Evolutionary conservation across 2,797 vertebrate genomes (phyloP).

Genomic region (Amphiprion clarkii): DNA sequence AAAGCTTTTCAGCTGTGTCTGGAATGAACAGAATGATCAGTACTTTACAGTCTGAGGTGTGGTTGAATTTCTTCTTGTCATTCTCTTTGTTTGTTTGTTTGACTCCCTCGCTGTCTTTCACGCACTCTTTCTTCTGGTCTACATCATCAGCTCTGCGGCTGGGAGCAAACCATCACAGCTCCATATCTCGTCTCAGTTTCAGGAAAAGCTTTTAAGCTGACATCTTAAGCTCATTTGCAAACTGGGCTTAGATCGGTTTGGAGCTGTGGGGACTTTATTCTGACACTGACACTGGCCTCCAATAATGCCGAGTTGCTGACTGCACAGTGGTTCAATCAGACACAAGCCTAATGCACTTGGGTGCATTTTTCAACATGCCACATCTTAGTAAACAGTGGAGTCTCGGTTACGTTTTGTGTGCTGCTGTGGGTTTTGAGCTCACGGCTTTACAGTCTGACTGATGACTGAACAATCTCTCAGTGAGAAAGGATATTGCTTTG

Average conservation of each 20-base stretch:
- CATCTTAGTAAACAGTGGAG: slow-evolving; percentile 13
- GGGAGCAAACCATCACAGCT: slow-evolving; percentile 63
- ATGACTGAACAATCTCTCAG: slow-evolving; percentile 22
- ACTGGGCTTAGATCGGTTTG: slow-evolving; percentile 68
- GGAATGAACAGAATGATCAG: slow-evolving; percentile 54
- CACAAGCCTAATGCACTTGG: slow-evolving; percentile 38
- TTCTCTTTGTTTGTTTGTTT: slow-evolving; percentile 39
- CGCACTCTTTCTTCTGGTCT: slow-evolving; percentile 22
- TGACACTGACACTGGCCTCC: slow-evolving; percentile 71
- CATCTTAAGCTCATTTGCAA: slow-evolving; percentile 83
- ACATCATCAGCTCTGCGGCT: slow-evolving; percentile 49
- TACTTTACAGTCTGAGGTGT: slow-evolving; percentile 42
- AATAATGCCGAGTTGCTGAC: slow-evolving; percentile 72
- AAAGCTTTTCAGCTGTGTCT: slow-evolving; percentile 28
- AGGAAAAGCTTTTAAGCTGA: slow-evolving; percentile 83
- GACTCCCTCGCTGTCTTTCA: slow-evolving; percentile 13
- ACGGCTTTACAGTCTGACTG: slow-evolving; percentile 25
- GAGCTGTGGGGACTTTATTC: slow-evolving; percentile 70
- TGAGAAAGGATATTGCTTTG: neutral
- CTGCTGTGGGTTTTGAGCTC: slow-evolving; percentile 16
- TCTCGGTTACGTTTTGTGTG: slow-evolving; percentile 1
- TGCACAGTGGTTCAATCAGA: slow-evolving; percentile 60
- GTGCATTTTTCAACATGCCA: slow-evolving; percentile 17
- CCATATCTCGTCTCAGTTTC: slow-evolving; percentile 73
- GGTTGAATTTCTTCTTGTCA: slow-evolving; percentile 22